Percentiles rank a stretch among this genome's conserved stretches.
phyloP scores from a whole-genome alignment of 1,140 invertebrate genomes.

The Drosophila nigromelanica region DNA sequence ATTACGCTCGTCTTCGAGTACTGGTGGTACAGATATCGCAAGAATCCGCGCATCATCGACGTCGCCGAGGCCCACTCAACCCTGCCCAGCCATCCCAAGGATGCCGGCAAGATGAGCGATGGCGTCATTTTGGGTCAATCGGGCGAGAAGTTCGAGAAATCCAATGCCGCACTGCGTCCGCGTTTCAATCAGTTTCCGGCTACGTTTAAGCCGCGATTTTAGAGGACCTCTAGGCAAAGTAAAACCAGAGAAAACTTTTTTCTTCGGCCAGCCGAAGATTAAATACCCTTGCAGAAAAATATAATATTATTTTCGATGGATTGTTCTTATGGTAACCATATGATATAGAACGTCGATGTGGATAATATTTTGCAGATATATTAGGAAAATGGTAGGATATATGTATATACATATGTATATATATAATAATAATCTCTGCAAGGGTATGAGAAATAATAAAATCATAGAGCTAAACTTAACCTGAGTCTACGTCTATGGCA shows the following conservation, averaged over 20 bases:
- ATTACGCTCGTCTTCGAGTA: conserved; percentile 97
- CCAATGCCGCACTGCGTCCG: conserved; percentile 73
- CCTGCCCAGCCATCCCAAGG: conserved; percentile 34
- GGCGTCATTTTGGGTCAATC: conserved; percentile 76
- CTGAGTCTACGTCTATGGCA: conserved; percentile 57
- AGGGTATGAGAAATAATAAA: neutral
- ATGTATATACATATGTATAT: too few relatives aligned
- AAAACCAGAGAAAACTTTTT: neutral
- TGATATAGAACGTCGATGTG: too few relatives aligned
- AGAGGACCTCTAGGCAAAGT: conserved; percentile 18
- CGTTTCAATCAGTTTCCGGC: conserved; percentile 81
- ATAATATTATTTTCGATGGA: too few relatives aligned
- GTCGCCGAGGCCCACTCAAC: conserved; percentile 75
- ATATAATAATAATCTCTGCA: too few relatives aligned
- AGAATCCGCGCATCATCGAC: conserved; percentile 86
- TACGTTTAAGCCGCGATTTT: conserved; percentile 80
- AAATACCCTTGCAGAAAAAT: too few relatives aligned
- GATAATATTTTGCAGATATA: too few relatives aligned
- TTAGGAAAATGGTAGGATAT: too few relatives aligned
- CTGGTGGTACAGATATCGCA: conserved; percentile 94
- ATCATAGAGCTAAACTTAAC: conserved; percentile 24
- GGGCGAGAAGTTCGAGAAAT: conserved; percentile 78
- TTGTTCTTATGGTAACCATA: too few relatives aligned
- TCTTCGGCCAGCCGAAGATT: too few relatives aligned
- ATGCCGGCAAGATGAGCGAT: conserved; percentile 60